phyloP scores from a whole-genome alignment of 2,797 vertebrate genomes.

The Pristis pectinata region DNA sequence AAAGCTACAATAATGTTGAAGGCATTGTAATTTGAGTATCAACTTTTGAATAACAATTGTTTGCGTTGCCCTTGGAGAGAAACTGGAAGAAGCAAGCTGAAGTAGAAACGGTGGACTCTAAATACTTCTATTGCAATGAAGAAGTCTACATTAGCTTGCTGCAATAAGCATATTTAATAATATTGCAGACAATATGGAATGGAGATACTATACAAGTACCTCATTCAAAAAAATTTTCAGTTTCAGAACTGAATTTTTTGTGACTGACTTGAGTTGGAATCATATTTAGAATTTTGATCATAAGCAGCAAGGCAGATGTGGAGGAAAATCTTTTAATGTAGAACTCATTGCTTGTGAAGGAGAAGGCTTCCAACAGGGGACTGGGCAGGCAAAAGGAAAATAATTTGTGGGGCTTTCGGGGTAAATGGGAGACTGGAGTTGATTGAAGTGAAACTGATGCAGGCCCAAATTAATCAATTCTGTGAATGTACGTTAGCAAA shows the following conservation, averaged over 20 bases:
- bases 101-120: neutral
- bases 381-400: too few relatives aligned
- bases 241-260: neutral
- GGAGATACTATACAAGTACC: neutral
- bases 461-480: too few relatives aligned
- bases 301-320: too few relatives aligned
- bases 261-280: neutral
- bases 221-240: neutral
- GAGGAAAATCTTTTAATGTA: too few relatives aligned
- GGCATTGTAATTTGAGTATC: neutral
- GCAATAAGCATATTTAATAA: neutral
- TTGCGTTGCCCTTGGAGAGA: neutral
- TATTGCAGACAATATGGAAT: neutral
- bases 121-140: neutral
- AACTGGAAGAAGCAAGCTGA: neutral
- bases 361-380: too few relatives aligned
- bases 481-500: too few relatives aligned
- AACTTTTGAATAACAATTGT: neutral
- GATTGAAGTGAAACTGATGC: too few relatives aligned
- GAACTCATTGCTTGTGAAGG: too few relatives aligned
- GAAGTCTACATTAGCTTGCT: neutral
- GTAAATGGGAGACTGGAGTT: too few relatives aligned
- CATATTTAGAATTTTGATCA: too few relatives aligned
- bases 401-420: too few relatives aligned
- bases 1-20: neutral